Evolutionary conservation across 2,888 invertebrate genomes (phyloP).

Genomic region (Encarsia formosa): DNA sequence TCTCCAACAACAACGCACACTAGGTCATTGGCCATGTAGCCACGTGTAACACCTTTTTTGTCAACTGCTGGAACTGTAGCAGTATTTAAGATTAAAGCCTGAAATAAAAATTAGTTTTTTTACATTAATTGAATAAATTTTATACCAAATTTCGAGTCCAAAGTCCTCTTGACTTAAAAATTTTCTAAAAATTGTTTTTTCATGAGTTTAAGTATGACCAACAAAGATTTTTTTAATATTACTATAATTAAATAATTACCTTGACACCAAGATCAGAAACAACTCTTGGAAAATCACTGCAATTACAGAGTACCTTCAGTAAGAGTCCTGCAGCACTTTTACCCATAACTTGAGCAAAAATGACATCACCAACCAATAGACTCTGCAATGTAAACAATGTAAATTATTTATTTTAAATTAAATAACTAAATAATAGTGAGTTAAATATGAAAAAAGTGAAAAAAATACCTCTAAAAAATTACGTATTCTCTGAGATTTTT

Average conservation of each 20-base stretch:
- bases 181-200: too few species aligned
- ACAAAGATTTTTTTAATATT: not conserved
- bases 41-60: conserved; percentile 73
- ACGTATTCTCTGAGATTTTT: conserved; percentile 70
- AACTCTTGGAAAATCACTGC: conserved; percentile 73
- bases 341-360: conserved; percentile 74
- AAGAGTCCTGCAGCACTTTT: conserved; percentile 69
- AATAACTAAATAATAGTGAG: too few species aligned
- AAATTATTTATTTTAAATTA: conserved; percentile 30
- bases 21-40: conserved; percentile 77
- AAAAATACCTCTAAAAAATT: conserved; percentile 77
- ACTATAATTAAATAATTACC: conserved; percentile 46
- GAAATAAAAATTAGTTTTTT: conserved; percentile 7
- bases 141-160: too few species aligned
- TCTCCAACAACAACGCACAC: conserved; percentile 86
- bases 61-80: conserved; percentile 71
- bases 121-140: not conserved
- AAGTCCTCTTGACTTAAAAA: too few species aligned
- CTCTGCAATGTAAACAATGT: too few species aligned
- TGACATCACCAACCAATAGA: conserved; percentile 63
- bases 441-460: too few species aligned
- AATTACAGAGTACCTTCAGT: conserved; percentile 80
- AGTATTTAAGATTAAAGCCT: conserved; percentile 50
- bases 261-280: conserved; percentile 84
- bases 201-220: too few species aligned